phyloP scores from a whole-genome alignment of 1,140 invertebrate genomes.

The Xylocopa sonorina region DNA sequence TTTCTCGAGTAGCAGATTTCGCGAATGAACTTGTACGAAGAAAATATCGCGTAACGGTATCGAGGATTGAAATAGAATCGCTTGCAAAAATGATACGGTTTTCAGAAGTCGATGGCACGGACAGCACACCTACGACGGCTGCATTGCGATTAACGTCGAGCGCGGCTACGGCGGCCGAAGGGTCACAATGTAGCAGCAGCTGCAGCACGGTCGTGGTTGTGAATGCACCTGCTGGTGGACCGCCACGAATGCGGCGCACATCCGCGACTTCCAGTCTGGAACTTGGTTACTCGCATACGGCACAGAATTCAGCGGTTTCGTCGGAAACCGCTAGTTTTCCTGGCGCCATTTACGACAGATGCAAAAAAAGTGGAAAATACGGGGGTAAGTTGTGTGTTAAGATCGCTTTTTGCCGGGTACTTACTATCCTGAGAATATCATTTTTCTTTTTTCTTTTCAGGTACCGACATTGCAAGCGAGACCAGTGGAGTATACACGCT shows the following conservation, averaged over 20 bases:
- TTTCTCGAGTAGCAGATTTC: too few relatives aligned
- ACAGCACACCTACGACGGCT: constrained; percentile 59
- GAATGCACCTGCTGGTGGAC: constrained; percentile 82
- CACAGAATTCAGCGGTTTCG: constrained; percentile 88
- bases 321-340: constrained; percentile 78
- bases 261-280: constrained; percentile 90
- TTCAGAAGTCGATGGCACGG: constrained; percentile 74
- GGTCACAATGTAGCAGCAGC: constrained; percentile 91
- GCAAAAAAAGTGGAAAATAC: constrained; percentile 77
- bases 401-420: too few relatives aligned
- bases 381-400: constrained; percentile 72
- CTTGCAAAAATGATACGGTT: constrained; percentile 12
- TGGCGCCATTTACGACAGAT: constrained; percentile 81
- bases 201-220: constrained; percentile 91
- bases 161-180: constrained; percentile 80
- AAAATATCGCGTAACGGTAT: too few relatives aligned
- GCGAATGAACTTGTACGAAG: too few relatives aligned
- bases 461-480: constrained; percentile 84
- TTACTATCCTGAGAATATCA: constrained; percentile 20
- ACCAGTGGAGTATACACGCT: constrained; percentile 90
- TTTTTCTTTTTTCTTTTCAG: too few relatives aligned
- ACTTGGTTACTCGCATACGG: constrained; percentile 90
- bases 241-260: constrained; percentile 81
- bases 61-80: not conserved
- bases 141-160: constrained; percentile 61